Percentiles rank a stretch among this genome's conserved stretches.
phyloP scores from a whole-genome alignment of 2,888 invertebrate genomes.

The Lymantria monacha region DNA sequence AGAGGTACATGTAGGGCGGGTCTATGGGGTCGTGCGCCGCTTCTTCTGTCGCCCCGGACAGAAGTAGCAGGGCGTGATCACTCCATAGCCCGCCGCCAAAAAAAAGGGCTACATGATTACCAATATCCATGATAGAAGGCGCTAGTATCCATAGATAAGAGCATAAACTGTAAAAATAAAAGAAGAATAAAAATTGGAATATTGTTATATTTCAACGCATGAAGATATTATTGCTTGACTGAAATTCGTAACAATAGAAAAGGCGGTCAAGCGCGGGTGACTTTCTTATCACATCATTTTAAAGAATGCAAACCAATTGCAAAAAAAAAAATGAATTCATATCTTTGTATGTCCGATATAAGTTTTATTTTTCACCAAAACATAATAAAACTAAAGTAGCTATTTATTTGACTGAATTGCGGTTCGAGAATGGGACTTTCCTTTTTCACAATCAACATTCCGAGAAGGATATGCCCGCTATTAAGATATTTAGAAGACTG shows the following conservation, averaged over 20 bases:
- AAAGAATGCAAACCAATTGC: slow-evolving; percentile 12
- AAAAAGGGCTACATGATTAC: no score
- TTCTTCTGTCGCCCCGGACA: no score
- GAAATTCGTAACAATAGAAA: slow-evolving; percentile 11
- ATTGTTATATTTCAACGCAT: neutral
- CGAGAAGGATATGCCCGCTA: neutral
- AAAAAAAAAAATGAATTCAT: slow-evolving; percentile 10
- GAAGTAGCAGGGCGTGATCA: no score
- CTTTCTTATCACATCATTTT: slow-evolving; percentile 19
- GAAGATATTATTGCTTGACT: slow-evolving; percentile 4
- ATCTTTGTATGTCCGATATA: slow-evolving; percentile 8
- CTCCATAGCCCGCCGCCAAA: no score
- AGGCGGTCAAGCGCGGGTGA: slow-evolving; percentile 3
- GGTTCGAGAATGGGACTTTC: neutral
- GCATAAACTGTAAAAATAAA: no score
- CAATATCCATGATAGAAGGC: no score
- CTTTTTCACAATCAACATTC: neutral
- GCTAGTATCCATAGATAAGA: no score
- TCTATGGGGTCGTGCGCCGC: no score
- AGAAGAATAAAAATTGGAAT: neutral
- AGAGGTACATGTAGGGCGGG: no score
- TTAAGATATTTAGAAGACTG: neutral
- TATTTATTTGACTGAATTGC: neutral
- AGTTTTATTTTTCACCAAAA: neutral
- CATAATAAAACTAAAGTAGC: neutral